Evolutionary conservation across 1,140 invertebrate genomes (phyloP).

Genomic region (Drosophila sturtevanti): DNA sequence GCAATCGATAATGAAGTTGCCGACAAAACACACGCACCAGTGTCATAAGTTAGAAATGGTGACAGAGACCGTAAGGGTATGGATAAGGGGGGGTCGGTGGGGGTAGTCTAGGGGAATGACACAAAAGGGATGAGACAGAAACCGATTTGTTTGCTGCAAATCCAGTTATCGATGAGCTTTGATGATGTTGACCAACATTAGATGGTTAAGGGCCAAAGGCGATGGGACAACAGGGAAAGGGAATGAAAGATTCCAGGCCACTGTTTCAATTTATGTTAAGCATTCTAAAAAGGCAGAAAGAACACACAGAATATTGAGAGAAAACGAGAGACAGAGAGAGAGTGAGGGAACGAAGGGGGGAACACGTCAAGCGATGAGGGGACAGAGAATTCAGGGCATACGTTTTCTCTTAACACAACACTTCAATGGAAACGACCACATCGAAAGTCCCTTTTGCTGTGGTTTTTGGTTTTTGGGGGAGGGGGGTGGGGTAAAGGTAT

Average conservation of each 20-base stretch:
- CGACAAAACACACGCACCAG: constrained; percentile 73
- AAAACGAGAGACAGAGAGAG: too few relatives aligned
- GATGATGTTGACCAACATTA: constrained; percentile 20
- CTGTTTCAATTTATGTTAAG: constrained; percentile 77
- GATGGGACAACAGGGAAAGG: too few relatives aligned
- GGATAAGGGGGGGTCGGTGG: too few relatives aligned
- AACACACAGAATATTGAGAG: neutral
- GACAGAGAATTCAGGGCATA: neutral
- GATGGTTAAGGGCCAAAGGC: constrained; percentile 5
- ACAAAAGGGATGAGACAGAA: constrained; percentile 20
- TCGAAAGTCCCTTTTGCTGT: neutral
- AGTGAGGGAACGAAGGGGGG: too few relatives aligned
- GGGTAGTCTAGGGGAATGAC: constrained; percentile 16
- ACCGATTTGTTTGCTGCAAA: constrained; percentile 75
- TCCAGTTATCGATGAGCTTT: constrained; percentile 75
- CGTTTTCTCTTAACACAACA: neutral
- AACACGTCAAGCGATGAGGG: too few relatives aligned
- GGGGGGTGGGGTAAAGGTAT: too few relatives aligned
- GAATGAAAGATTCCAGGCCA: constrained; percentile 37
- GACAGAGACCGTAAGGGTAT: neutral
- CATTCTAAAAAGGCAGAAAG: constrained; percentile 20
- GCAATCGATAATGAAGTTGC: constrained; percentile 80
- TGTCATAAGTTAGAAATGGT: constrained; percentile 66
- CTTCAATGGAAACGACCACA: neutral
- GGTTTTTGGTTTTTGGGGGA: neutral